Conservation (phyloP, 2,797 vertebrate genomes). For the Halcyon badia region DNA sequence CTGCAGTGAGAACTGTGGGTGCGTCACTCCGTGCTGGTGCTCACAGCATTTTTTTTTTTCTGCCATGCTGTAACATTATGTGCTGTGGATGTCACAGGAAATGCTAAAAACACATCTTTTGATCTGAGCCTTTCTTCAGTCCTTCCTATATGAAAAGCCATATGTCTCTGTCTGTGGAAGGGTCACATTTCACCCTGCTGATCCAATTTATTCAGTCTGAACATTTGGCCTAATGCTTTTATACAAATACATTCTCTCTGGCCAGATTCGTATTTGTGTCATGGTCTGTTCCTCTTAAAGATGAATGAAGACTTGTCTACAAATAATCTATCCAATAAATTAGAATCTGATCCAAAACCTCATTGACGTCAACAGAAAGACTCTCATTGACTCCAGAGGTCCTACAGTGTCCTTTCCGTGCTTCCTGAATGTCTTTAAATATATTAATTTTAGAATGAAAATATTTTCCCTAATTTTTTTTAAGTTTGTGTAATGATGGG, state of each 20-base stretch:
- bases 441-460: neutral
- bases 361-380: conserved; percentile 57
- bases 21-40: neutral
- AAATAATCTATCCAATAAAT: conserved; percentile 34
- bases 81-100: conserved; percentile 13
- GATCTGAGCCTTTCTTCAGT: neutral
- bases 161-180: neutral
- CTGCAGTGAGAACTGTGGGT: neutral
- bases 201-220: conserved; percentile 15
- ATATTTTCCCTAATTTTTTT: neutral
- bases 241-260: neutral
- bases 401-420: neutral
- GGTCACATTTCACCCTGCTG: conserved; percentile 26
- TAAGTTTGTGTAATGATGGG: neutral
- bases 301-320: conserved; percentile 48
- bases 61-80: neutral
- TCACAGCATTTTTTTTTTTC: neutral
- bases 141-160: neutral
- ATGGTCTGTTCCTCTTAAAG: conserved; percentile 6
- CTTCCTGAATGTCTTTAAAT: neutral
- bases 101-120: conserved; percentile 10
- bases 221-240: neutral
- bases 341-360: conserved; percentile 56
- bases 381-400: neutral
- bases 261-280: conserved; percentile 26